phyloP scores from a whole-genome alignment of 2,888 invertebrate genomes.

The Cyaniris semiargus region DNA sequence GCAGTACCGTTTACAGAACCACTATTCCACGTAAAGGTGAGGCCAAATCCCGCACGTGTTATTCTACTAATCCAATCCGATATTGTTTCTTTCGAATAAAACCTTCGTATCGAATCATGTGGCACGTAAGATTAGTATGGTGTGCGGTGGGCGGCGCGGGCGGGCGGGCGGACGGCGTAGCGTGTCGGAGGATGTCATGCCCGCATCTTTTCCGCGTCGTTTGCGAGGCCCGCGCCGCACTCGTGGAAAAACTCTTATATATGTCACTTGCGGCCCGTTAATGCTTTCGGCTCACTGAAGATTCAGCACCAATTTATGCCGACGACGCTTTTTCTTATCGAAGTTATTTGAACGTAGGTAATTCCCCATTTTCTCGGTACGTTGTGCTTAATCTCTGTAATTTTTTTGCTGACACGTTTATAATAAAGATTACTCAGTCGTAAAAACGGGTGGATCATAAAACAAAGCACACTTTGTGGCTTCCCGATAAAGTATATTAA shows the following conservation, averaged over 20 bases:
- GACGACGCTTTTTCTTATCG: slow-evolving; percentile 63
- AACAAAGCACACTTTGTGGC: slow-evolving; percentile 9
- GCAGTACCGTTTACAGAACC: background rate
- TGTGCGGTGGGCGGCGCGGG: background rate
- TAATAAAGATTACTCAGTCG: slow-evolving; percentile 39
- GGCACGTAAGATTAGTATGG: background rate
- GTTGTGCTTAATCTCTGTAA: slow-evolving; percentile 56
- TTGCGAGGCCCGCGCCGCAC: slow-evolving; percentile 54
- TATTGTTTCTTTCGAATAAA: slow-evolving; percentile 2
- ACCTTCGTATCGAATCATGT: slow-evolving; percentile 5
- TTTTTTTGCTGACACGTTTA: slow-evolving; percentile 37
- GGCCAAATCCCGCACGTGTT: no score
- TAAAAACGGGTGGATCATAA: slow-evolving; percentile 5
- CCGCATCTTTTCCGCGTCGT: slow-evolving; percentile 72
- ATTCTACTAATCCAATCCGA: background rate
- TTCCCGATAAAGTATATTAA: background rate
- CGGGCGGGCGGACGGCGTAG: slow-evolving; percentile 15
- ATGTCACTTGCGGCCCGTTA: slow-evolving; percentile 54
- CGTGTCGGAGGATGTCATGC: slow-evolving; percentile 53
- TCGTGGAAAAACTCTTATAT: slow-evolving; percentile 52
- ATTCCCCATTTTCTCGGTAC: slow-evolving; percentile 64
- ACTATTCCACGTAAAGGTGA: no score
- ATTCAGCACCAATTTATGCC: slow-evolving; percentile 36
- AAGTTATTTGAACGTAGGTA: slow-evolving; percentile 57
- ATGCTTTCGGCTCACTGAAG: slow-evolving; percentile 63